Conservation (phyloP, 2,888 invertebrate species). For the Formica aserva region DNA sequence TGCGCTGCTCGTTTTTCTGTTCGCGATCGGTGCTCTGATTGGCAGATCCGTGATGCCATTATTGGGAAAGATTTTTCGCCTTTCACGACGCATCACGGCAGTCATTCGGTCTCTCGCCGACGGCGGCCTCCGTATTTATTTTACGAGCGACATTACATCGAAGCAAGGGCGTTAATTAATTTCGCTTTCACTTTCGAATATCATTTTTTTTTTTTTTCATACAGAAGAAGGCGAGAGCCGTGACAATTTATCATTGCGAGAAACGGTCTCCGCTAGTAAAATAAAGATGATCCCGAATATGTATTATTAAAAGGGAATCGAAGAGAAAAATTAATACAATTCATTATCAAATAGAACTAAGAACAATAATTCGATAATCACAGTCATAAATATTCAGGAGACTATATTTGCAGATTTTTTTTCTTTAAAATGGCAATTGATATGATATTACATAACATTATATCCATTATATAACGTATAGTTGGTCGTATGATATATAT, state of each 20-base stretch:
- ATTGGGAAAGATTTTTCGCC: conserved; percentile 47
- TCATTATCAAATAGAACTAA: background rate
- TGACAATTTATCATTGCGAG: conserved; percentile 20
- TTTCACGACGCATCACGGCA: conserved; percentile 15
- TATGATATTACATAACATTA: background rate
- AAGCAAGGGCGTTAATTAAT: conserved; percentile 39
- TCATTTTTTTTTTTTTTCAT: background rate
- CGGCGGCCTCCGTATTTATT: conserved; percentile 36
- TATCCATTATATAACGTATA: background rate
- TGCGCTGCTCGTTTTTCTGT: background rate
- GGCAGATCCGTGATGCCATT: conserved; percentile 41
- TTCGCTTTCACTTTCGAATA: conserved; percentile 14
- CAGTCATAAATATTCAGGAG: background rate
- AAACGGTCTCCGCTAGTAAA: background rate
- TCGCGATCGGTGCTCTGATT: conserved; percentile 33
- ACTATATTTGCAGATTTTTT: background rate
- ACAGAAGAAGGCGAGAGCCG: conserved; percentile 5
- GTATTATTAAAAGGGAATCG: background rate
- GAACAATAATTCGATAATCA: background rate
- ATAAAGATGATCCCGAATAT: background rate
- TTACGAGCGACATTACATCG: conserved; percentile 27
- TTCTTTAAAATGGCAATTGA: background rate
- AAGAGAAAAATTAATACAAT: background rate
- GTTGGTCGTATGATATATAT: background rate
- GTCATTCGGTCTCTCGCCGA: background rate